Percentiles rank a stretch among this genome's conserved stretches.
Conservation (phyloP, 64 coral and sea anemone genomes). For the Acropora yongei region DNA sequence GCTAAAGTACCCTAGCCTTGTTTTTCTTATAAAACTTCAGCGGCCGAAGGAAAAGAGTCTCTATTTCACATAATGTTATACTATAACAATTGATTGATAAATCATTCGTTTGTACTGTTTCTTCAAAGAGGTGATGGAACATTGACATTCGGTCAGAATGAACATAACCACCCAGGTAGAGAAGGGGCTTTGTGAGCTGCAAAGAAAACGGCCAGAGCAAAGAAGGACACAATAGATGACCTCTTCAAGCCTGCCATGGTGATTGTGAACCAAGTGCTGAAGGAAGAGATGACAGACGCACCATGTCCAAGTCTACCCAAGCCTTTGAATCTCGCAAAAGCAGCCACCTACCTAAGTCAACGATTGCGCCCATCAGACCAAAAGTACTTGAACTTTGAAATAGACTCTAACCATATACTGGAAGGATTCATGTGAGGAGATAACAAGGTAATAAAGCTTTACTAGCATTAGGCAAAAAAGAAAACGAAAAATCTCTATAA, state of each 20-base stretch:
- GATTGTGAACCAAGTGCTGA: not conserved
- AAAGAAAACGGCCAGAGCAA: conserved; percentile 4
- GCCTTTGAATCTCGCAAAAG: not conserved
- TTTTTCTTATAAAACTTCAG: too few relatives aligned
- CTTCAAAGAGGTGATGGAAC: conserved; percentile 11
- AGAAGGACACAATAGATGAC: not conserved
- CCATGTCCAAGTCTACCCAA: conserved; percentile 14
- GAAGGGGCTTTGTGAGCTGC: conserved; percentile 13
- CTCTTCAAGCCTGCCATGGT: conserved; percentile 38
- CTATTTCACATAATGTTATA: conserved; percentile 34
- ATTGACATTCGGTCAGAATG: not conserved
- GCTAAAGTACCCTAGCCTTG: too few relatives aligned
- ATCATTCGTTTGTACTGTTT: not conserved
- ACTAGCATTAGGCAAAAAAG: too few relatives aligned
- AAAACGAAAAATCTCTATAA: not conserved
- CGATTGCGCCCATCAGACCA: not conserved
- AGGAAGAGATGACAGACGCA: conserved; percentile 11
- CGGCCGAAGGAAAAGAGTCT: too few relatives aligned
- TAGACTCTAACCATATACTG: not conserved
- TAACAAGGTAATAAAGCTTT: not conserved
- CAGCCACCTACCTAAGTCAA: not conserved
- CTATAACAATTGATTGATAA: conserved; percentile 14
- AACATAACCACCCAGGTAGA: conserved; percentile 15
- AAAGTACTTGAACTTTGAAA: not conserved
- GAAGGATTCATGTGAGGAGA: conserved; percentile 5